Conservation (phyloP, 2,113 vertebrate species). For the Sinocyclocheilus grahami region DNA sequence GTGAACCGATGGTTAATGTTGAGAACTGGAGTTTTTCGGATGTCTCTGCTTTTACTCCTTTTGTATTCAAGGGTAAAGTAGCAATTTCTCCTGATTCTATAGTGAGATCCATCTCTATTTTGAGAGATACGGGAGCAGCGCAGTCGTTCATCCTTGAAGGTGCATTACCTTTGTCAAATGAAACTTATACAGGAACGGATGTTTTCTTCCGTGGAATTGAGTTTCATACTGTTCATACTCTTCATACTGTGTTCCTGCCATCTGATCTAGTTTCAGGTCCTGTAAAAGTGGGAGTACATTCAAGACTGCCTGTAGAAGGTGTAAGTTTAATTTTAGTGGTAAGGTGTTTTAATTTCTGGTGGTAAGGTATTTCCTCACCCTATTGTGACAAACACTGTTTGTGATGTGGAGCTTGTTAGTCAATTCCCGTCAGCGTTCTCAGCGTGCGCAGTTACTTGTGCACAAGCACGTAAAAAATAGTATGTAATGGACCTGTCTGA, state of each 20-base stretch:
- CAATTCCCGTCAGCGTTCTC: background rate
- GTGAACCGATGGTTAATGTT: background rate
- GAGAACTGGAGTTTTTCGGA: background rate
- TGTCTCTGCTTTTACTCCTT: background rate
- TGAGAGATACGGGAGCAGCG: slow-evolving; percentile 3
- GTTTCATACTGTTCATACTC: background rate
- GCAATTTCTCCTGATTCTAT: background rate
- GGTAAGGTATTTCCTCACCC: slow-evolving; percentile 4
- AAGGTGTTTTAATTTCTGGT: too few species aligned
- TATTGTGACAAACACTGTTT: background rate
- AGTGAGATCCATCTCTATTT: background rate
- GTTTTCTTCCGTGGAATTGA: slow-evolving; percentile 26
- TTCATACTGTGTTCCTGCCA: background rate
- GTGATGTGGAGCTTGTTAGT: background rate
- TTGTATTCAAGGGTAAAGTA: slow-evolving; percentile 25
- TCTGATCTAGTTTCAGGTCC: slow-evolving; percentile 12
- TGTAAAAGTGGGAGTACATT: background rate
- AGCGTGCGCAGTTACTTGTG: background rate
- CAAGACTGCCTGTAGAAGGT: background rate
- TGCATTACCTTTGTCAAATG: background rate
- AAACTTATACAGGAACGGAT: background rate
- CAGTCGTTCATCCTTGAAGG: slow-evolving; percentile 1
- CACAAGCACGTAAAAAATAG: background rate
- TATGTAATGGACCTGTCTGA: background rate
- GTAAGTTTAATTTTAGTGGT: slow-evolving; percentile 32